phyloP scores from a whole-genome alignment of 2,888 invertebrate genomes.

The Aquatica leii region DNA sequence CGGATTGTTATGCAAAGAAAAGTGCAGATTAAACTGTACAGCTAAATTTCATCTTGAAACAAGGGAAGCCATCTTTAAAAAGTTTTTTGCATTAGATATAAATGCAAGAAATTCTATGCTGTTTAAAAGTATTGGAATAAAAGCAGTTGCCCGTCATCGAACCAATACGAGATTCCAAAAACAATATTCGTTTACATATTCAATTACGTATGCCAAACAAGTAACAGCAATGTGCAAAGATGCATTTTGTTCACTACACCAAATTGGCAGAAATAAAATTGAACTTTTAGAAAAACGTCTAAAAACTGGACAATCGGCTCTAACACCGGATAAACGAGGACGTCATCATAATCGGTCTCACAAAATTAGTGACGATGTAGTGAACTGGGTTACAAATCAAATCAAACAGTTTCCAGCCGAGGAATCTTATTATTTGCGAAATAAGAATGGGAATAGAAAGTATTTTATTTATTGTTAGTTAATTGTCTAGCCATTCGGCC shows the following conservation, averaged over 20 bases:
- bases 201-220: not conserved
- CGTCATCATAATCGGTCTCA: not conserved
- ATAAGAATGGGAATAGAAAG: constrained; percentile 4
- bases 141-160: constrained; percentile 16
- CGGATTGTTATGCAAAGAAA: constrained; percentile 3
- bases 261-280: not conserved
- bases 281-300: not conserved
- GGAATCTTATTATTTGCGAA: not conserved
- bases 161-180: not conserved
- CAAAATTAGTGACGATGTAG: constrained; percentile 2
- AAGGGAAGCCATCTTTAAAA: constrained; percentile 4
- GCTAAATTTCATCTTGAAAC: constrained; percentile 8
- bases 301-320: not conserved
- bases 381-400: not conserved
- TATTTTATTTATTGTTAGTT: no score
- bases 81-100: not conserved
- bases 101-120: constrained; percentile 10
- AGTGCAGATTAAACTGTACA: not conserved
- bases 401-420: not conserved
- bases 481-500: no score
- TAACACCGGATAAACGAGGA: constrained; percentile 3
- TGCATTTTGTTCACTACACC: not conserved
- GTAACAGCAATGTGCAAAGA: not conserved
- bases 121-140: constrained; percentile 18
- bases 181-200: not conserved